phyloP scores from a whole-genome alignment of 2,113 vertebrate species.

The Notarius lentiginosus region DNA sequence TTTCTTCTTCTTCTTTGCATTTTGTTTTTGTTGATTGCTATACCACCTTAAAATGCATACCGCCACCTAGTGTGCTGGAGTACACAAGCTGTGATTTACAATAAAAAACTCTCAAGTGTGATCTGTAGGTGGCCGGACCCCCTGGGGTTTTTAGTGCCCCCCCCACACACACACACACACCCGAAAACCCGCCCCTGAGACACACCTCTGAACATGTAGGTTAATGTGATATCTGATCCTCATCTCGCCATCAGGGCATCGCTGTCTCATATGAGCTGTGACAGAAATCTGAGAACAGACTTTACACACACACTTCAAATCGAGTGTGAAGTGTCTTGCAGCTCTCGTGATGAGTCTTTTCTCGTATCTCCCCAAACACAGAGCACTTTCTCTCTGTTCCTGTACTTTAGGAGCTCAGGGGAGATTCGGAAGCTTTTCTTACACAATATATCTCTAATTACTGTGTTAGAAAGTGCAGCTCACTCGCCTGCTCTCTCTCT shows the following conservation, averaged over 20 bases:
- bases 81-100: background rate
- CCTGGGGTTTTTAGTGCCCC: background rate
- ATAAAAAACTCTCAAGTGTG: background rate
- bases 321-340: conserved; percentile 13
- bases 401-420: conserved; percentile 1
- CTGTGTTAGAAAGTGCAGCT: background rate
- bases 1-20: too few species aligned
- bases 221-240: background rate
- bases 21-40: too few species aligned
- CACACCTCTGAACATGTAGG: background rate
- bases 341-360: background rate
- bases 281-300: background rate
- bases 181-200: background rate
- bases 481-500: background rate
- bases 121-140: background rate
- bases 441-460: conserved; percentile 29
- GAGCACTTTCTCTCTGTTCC: conserved; percentile 14
- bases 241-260: background rate
- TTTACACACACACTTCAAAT: background rate
- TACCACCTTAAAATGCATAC: background rate
- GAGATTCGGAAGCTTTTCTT: conserved; percentile 11
- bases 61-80: background rate
- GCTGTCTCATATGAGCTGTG: background rate
- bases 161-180: background rate
- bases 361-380: background rate